Evolutionary conservation across 2,888 invertebrate genomes (phyloP), one percentile per base, ranked within the genome.

Genomic region (Troides aeacus): DNA sequence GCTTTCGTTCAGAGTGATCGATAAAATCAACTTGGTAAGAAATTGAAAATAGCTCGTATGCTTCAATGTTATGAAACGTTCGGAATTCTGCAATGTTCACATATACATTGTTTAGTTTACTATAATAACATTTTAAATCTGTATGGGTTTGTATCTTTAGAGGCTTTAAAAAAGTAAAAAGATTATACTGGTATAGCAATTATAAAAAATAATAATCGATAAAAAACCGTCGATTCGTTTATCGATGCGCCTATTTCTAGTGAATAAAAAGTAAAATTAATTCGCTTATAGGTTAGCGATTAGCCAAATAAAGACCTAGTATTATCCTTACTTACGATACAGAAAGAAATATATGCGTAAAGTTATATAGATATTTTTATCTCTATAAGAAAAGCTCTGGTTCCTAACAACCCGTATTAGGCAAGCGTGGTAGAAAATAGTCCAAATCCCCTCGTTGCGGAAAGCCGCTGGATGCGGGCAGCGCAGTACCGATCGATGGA

Each of bases 241-340:
- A 56, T 62, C 56, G 62, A 57, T 61, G 24, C 24, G 56, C 18
- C 24, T 18, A 39, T 62, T 61, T 62, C 61, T 56, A 57, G 23
- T 61, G 62, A 62, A 67, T 62, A 42, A 15, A 36, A 42, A 39
- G 42, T 56, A 67, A 67, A 67, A 62, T 62, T 67, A 62, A 66
- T 67, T 62, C 30, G 23, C 42, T 67, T 59, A 65, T 30, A 56
- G 56, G 42, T 62, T 67, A 62, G 67, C 67, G 62, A 36, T 8
- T 23, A 62, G 42, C 62, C 67, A 67, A 62, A 53, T 18, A 61
- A 66, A 66, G 60, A 17, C 66, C 53, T 50, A 30, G 12, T 50
- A 46, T 46, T 42, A 58, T 24, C 46, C 18, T 42, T 57, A 65
- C 18, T 65, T 21, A 42, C 42, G 58, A 24, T 2, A 56, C n/a